Percentiles rank a stretch among this genome's conserved stretches.
phyloP scores from a whole-genome alignment of 2,797 vertebrate species.

The Manis javanica region DNA sequence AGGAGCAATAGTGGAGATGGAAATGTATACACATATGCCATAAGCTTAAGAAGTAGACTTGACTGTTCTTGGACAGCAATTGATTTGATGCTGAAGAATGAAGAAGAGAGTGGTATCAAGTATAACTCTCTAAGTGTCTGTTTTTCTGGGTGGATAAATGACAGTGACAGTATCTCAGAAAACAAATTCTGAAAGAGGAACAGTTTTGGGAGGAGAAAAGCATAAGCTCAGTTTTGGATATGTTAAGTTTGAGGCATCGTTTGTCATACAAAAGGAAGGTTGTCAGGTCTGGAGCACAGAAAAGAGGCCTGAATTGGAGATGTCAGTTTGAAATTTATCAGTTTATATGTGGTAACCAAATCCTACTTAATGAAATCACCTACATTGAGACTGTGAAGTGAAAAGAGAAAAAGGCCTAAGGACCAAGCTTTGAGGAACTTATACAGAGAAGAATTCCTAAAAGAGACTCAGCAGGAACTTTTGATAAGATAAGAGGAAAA shows the following conservation, averaged over 20 bases:
- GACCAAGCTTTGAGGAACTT: not conserved
- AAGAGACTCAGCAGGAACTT: conserved; percentile 4
- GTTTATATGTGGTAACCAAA: not conserved
- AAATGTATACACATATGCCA: not conserved
- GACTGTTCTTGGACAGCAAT: not conserved
- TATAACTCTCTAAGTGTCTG: not conserved
- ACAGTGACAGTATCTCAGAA: not conserved
- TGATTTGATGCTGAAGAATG: not conserved
- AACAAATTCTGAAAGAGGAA: not conserved
- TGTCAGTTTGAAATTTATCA: not conserved
- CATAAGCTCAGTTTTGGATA: not conserved
- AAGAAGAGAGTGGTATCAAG: not conserved
- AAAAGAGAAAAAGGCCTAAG: not conserved
- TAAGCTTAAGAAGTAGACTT: not conserved
- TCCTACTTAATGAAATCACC: not conserved
- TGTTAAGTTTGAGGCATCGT: not conserved
- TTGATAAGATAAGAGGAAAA: conserved; percentile 22
- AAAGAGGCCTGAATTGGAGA: not conserved
- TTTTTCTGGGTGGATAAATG: not conserved
- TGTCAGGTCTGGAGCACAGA: not conserved
- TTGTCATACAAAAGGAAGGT: not conserved
- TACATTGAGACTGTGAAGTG: not conserved
- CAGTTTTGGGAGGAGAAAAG: not conserved
- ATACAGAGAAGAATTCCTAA: not conserved
- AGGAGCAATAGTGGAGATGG: not conserved